Base-by-base conservation (phyloP, 1,140 invertebrate species). In the Maniola jurtina region DNA sequence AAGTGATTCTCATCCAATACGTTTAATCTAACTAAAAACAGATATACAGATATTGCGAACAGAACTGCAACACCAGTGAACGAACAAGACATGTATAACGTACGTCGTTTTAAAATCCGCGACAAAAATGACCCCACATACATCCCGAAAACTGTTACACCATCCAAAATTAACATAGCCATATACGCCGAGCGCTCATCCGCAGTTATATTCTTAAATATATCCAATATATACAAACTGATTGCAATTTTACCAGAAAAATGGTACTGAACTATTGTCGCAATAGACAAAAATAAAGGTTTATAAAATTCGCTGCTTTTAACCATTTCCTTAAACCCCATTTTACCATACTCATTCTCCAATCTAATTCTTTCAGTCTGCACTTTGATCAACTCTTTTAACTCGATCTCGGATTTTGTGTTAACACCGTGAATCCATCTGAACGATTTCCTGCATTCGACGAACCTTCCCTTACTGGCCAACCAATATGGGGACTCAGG, bases 401-500 rank as follows among this genome's bases (percentile, higher is more conserved):
- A 45, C 62, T 81, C 73, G n/a, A 59, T 72, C 15, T 79, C 75
- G 0, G 77, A 72, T 56, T 54, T 57, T 14, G 60, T 55, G 42
- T 65, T 56, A 8, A 9, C 58, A n/a, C 81, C 81, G 15, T 80
- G 72, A 6, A 83, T 48, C 72, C 73, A 76, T 25, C 73, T 59
- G 52, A 77, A 75, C 0, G 71, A 54, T 6, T 8, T 25, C 50
- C 57, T 71, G 48, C 74, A 73, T 45, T 77, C 73, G 33, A 47
- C 66, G 52, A 64, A 75, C 25, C 64, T 57, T 7, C 75, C 73
- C 60, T 72, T 74, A 35, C 66, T 76, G 2, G 75, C 77, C 45
- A 78, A 47, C 79, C 77, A 83, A 56, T 69, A 72, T 1, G 81
- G 79, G 14, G 77, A 81, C 50, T 80, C 79, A 15, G 75, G 73